phyloP scores from a whole-genome alignment of 2,888 invertebrate species.

The Tetanocera ferruginea region DNA sequence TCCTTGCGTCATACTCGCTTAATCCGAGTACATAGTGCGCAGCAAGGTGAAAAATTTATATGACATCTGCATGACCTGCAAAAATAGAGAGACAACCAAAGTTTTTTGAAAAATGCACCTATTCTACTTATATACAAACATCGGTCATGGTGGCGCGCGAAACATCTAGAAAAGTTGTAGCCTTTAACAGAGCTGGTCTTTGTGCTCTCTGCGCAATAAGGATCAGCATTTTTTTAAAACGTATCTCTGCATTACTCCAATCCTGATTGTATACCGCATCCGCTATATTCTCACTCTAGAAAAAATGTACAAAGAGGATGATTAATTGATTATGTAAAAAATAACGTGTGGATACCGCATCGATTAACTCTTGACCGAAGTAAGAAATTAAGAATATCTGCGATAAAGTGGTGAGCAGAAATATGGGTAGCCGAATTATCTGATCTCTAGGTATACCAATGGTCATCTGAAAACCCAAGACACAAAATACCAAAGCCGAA shows the following conservation, averaged over 20 bases:
- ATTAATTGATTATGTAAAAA: not conserved
- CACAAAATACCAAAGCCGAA: conserved; percentile 54
- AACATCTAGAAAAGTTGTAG: conserved; percentile 57
- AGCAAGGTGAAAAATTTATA: conserved; percentile 64
- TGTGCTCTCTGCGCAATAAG: conserved; percentile 59
- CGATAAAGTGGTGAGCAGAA: not conserved
- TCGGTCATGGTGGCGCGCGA: conserved; percentile 59
- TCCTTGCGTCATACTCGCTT: too few species aligned
- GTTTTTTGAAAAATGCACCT: not conserved
- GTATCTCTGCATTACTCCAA: conserved; percentile 56
- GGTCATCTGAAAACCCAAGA: conserved; percentile 61
- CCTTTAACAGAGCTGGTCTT: conserved; percentile 56
- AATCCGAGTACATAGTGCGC: conserved; percentile 60
- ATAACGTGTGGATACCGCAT: conserved; percentile 59
- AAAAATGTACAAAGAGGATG: not conserved
- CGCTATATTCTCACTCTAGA: conserved; percentile 54
- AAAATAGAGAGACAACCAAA: not conserved
- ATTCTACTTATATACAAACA: conserved; percentile 45
- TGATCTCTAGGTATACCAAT: conserved; percentile 53
- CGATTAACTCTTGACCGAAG: conserved; percentile 58
- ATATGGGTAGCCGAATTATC: conserved; percentile 52
- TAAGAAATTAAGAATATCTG: conserved; percentile 57
- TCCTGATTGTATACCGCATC: conserved; percentile 57
- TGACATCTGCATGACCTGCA: conserved; percentile 62
- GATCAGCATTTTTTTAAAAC: conserved; percentile 55